Evolutionary conservation across 2,888 invertebrate species (phyloP).

Genomic region (Neoascia interrupta): DNA sequence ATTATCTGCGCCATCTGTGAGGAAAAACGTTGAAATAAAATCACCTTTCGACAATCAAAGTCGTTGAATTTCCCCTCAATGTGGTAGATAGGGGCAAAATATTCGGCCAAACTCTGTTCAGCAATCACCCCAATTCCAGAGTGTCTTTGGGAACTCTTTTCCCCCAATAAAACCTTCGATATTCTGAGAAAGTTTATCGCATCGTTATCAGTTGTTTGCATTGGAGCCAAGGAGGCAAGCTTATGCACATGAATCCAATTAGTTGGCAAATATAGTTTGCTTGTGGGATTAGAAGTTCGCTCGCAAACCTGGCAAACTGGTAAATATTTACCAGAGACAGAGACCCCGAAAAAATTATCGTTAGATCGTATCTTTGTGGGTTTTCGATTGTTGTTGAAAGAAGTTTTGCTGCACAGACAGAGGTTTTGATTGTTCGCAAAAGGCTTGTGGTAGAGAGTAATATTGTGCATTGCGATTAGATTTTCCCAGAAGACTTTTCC

Average conservation of each 20-base stretch:
- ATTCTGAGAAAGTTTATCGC: constrained; percentile 11
- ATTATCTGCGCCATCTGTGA: no score
- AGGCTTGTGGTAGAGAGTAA: no score
- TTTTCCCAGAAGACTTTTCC: constrained; percentile 22
- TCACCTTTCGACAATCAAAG: no score
- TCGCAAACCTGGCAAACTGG: constrained; percentile 30
- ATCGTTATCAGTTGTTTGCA: constrained; percentile 39
- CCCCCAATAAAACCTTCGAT: background rate
- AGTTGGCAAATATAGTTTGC: constrained; percentile 12
- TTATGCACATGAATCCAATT: constrained; percentile 23
- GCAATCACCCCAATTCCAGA: background rate
- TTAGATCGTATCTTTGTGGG: background rate
- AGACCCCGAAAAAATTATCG: no score
- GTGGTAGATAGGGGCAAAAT: constrained; percentile 5
- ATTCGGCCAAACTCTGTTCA: background rate
- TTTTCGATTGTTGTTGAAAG: background rate
- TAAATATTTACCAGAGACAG: constrained; percentile 50
- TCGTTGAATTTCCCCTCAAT: constrained; percentile 1
- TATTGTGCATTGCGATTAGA: constrained; percentile 10
- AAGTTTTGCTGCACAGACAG: no score
- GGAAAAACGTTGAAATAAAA: no score
- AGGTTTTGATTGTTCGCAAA: no score
- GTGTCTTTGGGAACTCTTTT: no score
- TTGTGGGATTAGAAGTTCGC: constrained; percentile 46
- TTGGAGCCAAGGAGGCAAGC: no score